phyloP scores from a whole-genome alignment of 2,888 invertebrate species.

The Cheiracanthium punctorium region DNA sequence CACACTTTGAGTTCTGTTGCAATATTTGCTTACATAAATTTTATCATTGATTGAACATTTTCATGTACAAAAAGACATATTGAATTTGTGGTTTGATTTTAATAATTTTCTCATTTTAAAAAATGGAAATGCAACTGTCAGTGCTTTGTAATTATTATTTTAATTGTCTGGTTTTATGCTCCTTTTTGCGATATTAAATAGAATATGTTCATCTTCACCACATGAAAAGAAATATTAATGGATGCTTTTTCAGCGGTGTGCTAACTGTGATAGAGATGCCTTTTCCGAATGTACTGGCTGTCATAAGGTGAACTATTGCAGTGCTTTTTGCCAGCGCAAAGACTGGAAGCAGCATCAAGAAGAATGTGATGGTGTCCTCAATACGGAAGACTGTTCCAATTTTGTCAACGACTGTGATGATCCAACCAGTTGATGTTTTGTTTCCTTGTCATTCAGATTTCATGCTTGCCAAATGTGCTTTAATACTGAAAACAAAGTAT shows the following conservation, averaged over 20 bases:
- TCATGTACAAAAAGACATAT: too few relatives aligned
- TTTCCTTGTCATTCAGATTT: background rate
- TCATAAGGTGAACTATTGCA: slow-evolving; percentile 90
- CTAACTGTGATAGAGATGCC: slow-evolving; percentile 91
- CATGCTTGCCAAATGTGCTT: slow-evolving; percentile 18
- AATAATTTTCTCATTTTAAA: too few relatives aligned
- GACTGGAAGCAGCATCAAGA: slow-evolving; percentile 89
- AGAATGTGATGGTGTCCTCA: slow-evolving; percentile 58
- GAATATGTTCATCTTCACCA: too few relatives aligned
- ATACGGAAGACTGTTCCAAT: slow-evolving; percentile 42
- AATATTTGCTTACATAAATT: too few relatives aligned
- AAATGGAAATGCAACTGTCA: too few relatives aligned
- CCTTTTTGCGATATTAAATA: too few relatives aligned
- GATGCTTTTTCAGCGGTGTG: slow-evolving; percentile 81
- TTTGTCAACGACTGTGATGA: slow-evolving; percentile 45
- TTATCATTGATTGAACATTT: too few relatives aligned
- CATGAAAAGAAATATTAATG: too few relatives aligned
- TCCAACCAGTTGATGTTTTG: slow-evolving; percentile 41
- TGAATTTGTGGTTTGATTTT: too few relatives aligned
- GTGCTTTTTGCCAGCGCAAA: slow-evolving; percentile 91
- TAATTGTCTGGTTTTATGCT: too few relatives aligned
- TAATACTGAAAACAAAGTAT: slow-evolving; percentile 11
- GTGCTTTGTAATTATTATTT: too few relatives aligned
- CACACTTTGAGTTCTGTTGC: too few relatives aligned
- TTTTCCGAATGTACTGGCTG: slow-evolving; percentile 91